Evolutionary conservation across 2,113 vertebrate genomes (phyloP), one percentile per base, ranked within the genome.

Genomic region (Gnathonemus echidnorhynchus): DNA sequence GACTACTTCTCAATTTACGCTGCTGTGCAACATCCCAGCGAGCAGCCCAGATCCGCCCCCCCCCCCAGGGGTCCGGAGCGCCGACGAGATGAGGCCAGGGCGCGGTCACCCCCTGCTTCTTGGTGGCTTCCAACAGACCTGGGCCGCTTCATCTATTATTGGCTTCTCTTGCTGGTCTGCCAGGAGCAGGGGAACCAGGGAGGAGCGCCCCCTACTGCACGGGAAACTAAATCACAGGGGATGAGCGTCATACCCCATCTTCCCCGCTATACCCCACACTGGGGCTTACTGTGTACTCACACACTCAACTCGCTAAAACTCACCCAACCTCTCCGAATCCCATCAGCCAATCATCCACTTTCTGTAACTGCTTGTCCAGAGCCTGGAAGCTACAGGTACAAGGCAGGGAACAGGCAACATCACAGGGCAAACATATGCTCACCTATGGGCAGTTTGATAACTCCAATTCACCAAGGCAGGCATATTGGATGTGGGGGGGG

Each of bases 31-130:
- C 50, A 13, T 89, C 31, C 11, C 27, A 27, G 31, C 35, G 27
- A 50, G 50, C 24, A 89, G 89, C 85, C 91, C 53, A n/a, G 84
- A 92, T 92, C 92, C 19, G 1, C 19, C 53, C 17, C 13, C 50
- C 91, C 83, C 11, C 62, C 66, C 53, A 3, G 89, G 31, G 42
- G 84, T 19, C 15, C 13, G 27, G 70, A 70, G 66, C 66, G 27
- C 66, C n/a, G 66, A 4, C 31, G 21, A 35, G 42, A 48, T 27
- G 58, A 87, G 35, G 31, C 74, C 35, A 80, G 74, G 6, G 5
- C 3, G 0, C 3, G 66, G 66, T n/a, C 56, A n/a, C 62, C 10
- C 10, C n/a, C 62, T 31, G 62, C 62, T 70, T 11, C 62, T 27
- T 31, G n/a, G n/a, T 27, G 27, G 10, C n/a, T 70, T 27, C 13